These are phyloP conservation scores for Trichonephila clavata DNA, from an alignment of 1,140 invertebrate species.

Conservation along the genomic window DNA sequence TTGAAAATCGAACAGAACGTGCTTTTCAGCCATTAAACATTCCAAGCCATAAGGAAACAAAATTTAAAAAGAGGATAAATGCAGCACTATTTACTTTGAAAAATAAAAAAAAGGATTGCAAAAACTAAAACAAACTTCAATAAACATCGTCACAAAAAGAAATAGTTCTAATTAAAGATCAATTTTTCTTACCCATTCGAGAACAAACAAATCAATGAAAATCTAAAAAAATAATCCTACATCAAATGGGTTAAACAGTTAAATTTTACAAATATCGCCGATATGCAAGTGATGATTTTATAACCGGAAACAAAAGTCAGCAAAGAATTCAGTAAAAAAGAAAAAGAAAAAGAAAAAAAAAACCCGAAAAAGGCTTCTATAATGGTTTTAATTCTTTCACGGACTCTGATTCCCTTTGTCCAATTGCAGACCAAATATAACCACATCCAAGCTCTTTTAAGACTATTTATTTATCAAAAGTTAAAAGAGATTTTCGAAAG, in stretches of 20 bases:
- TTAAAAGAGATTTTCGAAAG: not conserved
- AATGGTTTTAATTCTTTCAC: not conserved
- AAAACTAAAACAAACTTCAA: no score
- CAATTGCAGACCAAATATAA: constrained; percentile 29
- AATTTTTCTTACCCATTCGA: no score
- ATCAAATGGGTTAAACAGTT: not conserved
- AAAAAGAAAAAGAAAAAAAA: not conserved
- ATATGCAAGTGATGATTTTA: not conserved
- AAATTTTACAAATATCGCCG: not conserved
- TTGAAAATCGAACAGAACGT: no score
- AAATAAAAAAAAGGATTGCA: no score
- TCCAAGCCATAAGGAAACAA: no score
- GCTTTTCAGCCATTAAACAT: no score
- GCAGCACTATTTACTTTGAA: no score
- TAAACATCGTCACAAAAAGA: no score
- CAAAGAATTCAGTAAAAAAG: no score
- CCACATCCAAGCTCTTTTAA: constrained; percentile 27
- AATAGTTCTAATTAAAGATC: no score
- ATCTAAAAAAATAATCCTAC: not conserved
- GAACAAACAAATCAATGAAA: no score
- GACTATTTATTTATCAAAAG: constrained; percentile 57
- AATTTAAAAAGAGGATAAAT: no score
- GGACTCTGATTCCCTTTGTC: not conserved
- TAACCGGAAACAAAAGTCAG: not conserved
- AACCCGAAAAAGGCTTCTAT: not conserved